Conservation (phyloP, 2,113 vertebrate species). For the Danio rerio region GRCz12tu NC_133176.1:9301001-9301500, state of each 20-base stretch:
- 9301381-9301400: slow-evolving; percentile 29
- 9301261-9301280: slow-evolving; percentile 89
- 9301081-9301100: no score
- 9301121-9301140: background rate
- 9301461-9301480: slow-evolving; percentile 62
- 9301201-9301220: slow-evolving; percentile 86
- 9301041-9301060: no score
- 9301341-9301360: slow-evolving; percentile 88
- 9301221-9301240: slow-evolving; percentile 89
- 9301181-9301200: slow-evolving; percentile 89
- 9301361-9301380: slow-evolving; percentile 70
- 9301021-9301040: no score
- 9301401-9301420: slow-evolving; percentile 57
- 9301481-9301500: slow-evolving; percentile 67
- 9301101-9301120: background rate
- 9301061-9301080: no score
- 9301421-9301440: slow-evolving; percentile 79
- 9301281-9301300: slow-evolving; percentile 89
- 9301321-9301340: slow-evolving; percentile 81
- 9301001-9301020: no score
- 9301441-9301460: slow-evolving; percentile 70
- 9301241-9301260: slow-evolving; percentile 94
- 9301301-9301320: slow-evolving; percentile 85
- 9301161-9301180: slow-evolving; percentile 85
- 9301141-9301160: slow-evolving; percentile 86